Percentiles rank a stretch among this genome's conserved stretches.
Conservation (phyloP, 2,113 vertebrate genomes). For the Bothrops jararaca region DNA sequence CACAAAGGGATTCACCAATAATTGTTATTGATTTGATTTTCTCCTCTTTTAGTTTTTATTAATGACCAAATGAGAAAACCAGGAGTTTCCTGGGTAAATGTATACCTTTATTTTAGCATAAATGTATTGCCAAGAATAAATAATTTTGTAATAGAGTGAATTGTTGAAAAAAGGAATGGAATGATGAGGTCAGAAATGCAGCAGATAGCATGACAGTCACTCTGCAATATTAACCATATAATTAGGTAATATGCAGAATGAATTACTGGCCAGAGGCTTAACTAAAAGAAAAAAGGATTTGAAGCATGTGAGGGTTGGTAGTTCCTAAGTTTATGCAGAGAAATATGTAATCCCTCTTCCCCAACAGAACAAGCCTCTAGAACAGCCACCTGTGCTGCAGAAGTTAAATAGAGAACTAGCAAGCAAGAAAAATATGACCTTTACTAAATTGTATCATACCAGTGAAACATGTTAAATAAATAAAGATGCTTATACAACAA, state of each 20-base stretch:
- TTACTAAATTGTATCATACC: conserved; percentile 9
- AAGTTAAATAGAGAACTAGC: neutral
- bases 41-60: neutral
- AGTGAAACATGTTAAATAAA: neutral
- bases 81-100: no score
- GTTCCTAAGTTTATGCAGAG: neutral
- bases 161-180: neutral
- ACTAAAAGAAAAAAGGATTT: neutral
- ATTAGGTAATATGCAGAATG: neutral
- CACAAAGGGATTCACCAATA: neutral
- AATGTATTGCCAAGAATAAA: neutral
- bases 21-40: neutral
- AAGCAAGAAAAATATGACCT: neutral
- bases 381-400: neutral
- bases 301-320: no score
- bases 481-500: neutral
- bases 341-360: neutral
- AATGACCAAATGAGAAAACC: neutral
- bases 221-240: neutral
- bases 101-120: neutral
- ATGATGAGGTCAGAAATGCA: neutral
- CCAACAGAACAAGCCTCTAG: neutral
- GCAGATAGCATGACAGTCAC: neutral
- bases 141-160: neutral
- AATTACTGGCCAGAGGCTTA: neutral